Evolutionary conservation across 1,140 invertebrate genomes (phyloP), one percentile per base, ranked within the genome.

Genomic region (Euura lappo): DNA sequence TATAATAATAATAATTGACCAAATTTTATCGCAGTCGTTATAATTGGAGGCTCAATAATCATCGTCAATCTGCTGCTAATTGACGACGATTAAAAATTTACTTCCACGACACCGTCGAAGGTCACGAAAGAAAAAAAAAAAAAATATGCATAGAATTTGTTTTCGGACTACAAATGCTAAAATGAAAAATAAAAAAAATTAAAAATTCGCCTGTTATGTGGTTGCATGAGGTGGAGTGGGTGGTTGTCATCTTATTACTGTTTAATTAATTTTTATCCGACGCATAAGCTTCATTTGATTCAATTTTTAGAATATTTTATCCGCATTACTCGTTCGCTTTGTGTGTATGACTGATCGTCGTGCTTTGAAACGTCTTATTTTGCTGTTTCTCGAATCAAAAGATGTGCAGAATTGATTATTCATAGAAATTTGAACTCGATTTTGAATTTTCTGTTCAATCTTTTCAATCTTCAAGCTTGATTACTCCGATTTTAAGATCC

Each of bases 161-260:
- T 28, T 28, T 28, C 28, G 28, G 1, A 28, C 28, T 28, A 28
- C 28, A 28, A 28, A 28, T 28, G 28, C 28, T 28, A 28, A 64
- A 64, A 68, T 10, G 6, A 42, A 68, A 10, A 68, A 68, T 68
- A 60, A 60, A 60, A 3, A 60, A 11, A 8, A 8, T 60, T n/a
- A n/a, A n/a, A n/a, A n/a, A n/a, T n/a, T n/a, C 13, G 51, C 51
- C 51, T 60, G 51, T 60, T 60, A 60, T 60, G 6, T 60, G 6
- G 13, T 60, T 60, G 51, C 51, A 60, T 60, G 51, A 28, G 28
- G 51, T 6, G 51, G 51, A 60, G 13, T 60, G 51, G 51, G 51
- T 60, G 51, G 28, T 70, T 70, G 43, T 70, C 10, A 44, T 45
- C 28, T 70, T 13, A 28, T 45, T 70, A 13, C 43, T 60, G 6